Conservation (phyloP, 1,140 invertebrate genomes). For the Eueides isabella region DNA sequence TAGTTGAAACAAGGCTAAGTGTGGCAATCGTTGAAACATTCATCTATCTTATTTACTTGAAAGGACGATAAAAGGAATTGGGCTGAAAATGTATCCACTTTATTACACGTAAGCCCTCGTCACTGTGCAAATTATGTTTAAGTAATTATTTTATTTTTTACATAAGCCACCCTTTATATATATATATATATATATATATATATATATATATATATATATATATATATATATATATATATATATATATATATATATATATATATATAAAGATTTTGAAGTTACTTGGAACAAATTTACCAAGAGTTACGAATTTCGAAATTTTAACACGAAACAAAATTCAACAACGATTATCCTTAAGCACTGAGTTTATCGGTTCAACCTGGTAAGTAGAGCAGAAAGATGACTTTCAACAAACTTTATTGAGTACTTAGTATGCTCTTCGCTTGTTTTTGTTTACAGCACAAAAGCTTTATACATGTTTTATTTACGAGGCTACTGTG, state of each 20-base stretch:
- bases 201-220: too few species aligned
- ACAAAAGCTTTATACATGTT: not conserved
- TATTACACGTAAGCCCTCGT: constrained; percentile 1
- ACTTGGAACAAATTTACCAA: constrained; percentile 21
- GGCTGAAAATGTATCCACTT: constrained; percentile 5
- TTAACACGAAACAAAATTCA: constrained; percentile 37
- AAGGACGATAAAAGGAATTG: constrained; percentile 18
- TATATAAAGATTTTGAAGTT: not conserved
- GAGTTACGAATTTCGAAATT: constrained; percentile 25
- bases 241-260: too few species aligned
- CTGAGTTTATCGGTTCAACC: constrained; percentile 36
- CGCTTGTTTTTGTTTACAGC: constrained; percentile 18
- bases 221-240: too few species aligned
- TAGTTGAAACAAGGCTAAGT: constrained; percentile 10
- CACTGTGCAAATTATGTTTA: not conserved
- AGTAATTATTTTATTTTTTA: not conserved
- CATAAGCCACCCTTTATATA: too few species aligned
- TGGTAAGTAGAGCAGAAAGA: constrained; percentile 43
- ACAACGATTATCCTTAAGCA: constrained; percentile 39
- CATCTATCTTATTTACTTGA: constrained; percentile 31
- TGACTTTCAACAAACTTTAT: constrained; percentile 38
- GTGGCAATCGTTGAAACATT: constrained; percentile 25
- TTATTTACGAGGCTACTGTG: too few species aligned
- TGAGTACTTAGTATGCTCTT: constrained; percentile 22
- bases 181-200: too few species aligned